Evolutionary conservation across 2,888 invertebrate species (phyloP).

Genomic region (Hypercompe scribonia): DNA sequence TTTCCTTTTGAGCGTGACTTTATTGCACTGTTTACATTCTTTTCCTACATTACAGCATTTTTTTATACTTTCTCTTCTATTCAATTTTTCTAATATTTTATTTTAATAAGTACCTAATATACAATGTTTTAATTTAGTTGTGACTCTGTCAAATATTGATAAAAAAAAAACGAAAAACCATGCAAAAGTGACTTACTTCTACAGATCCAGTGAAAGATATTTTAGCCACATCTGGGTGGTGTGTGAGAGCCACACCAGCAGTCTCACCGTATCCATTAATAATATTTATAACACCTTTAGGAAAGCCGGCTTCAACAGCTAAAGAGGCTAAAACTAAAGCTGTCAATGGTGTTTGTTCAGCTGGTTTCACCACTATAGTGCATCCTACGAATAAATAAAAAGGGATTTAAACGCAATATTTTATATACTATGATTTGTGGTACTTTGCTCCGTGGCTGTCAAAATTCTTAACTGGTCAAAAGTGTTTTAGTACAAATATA

Average conservation of each 20-base stretch:
- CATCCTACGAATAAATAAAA: conserved; percentile 71
- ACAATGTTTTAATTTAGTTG: not conserved
- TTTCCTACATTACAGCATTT: not conserved
- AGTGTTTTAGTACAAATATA: too few relatives aligned
- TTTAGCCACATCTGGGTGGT: conserved; percentile 92
- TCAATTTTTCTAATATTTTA: too few relatives aligned
- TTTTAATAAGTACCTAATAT: not conserved
- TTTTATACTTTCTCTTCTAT: not conserved
- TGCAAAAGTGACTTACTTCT: conserved; percentile 78
- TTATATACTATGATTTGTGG: not conserved
- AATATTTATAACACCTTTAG: conserved; percentile 96
- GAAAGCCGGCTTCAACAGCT: conserved; percentile 94
- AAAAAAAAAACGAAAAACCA: too few relatives aligned
- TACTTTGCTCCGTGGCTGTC: too few relatives aligned
- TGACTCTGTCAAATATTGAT: too few relatives aligned
- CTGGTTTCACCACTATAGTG: conserved; percentile 93
- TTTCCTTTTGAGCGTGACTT: too few relatives aligned
- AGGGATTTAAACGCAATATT: not conserved
- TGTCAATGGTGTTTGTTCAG: conserved; percentile 87
- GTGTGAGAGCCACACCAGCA: conserved; percentile 91
- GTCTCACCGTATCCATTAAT: conserved; percentile 93
- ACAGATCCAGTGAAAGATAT: conserved; percentile 90
- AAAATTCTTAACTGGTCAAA: too few relatives aligned
- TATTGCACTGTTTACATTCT: not conserved
- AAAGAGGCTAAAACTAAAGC: conserved; percentile 94